Base-by-base conservation (phyloP, 2,888 invertebrate genomes). In the Liposcelis brunnea region DNA sequence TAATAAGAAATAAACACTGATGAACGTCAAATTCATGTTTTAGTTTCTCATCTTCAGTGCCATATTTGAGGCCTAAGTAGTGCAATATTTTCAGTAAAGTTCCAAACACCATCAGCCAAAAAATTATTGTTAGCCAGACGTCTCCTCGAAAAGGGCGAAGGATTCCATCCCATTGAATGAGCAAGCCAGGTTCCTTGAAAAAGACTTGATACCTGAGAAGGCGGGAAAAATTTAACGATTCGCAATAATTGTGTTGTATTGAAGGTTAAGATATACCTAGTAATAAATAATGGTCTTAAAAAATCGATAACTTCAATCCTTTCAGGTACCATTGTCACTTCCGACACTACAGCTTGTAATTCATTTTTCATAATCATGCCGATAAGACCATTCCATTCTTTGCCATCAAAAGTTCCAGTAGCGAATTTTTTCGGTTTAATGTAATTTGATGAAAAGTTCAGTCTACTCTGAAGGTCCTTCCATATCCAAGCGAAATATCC, bases 401-500 rank as follows among this genome's bases (percentile, higher is more conserved):
- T 21, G 3, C 21, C 40, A 6, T 21, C 10, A 10, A 40, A 21
- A 12, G 5, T 6, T 6, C 40, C 40, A 6, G 40, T 40, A 5
- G n/a, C 19, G 40, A 15, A n/a, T 5, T 40, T 11, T 6, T 5
- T 6, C 6, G 40, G 16, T n/a, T 12, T 5, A 5, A 40, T 6
- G 40, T 40, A 40, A 5, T 6, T 6, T 7, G 19, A 19, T n/a
- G 18, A 15, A 18, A 40, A 40, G 40, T 40, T 40, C 18, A 40
- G 40, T n/a, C 7, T 14, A 3, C 6, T 18, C 19, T 40, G 19
- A 8, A 40, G 19, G 11, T 40, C 40, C 11, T 40, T 40, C 40
- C 40, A 40, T 21, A 40, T 21, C 21, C n/a, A n/a, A n/a, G 18
- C 40, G 19, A 40, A 40, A 21, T 40, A 40, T 6, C 40, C 18